Evolutionary conservation across 2,797 vertebrate genomes (phyloP), one percentile per base, ranked within the genome.

Genomic region (Tragopan temminckii): DNA sequence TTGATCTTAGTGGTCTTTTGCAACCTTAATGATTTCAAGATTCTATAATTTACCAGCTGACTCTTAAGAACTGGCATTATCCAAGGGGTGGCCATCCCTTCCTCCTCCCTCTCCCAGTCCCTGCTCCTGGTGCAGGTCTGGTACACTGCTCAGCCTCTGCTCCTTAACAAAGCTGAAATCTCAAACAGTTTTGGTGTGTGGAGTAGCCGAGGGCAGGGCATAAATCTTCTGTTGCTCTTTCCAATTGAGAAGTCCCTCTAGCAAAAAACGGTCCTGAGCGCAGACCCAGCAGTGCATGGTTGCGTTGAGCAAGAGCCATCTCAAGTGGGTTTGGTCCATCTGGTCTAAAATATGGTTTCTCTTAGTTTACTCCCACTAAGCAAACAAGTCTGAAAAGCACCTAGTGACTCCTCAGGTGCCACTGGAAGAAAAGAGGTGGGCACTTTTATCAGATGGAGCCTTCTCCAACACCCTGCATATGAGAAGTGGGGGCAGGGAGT

Each of bases 401-500:
- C 4, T 0, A 42, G 36, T 38, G 66, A 45, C 19, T 68, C 58
- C 58, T 57, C 31, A 43, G 31, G 33, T 40, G 62, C 38, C 31
- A 43, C 29, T 48, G 84, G 64, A 90, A 63, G 75, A 79, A 84
- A 84, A 52, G 1, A 52, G 31, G 59, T 48, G 52, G 72, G 21
- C 1, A 3, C 7, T 85, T 79, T 29, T 35, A 36, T 78, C 53
- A 59, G 71, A 50, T 5, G 9, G 66, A 92, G 31, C 55, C 40
- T 87, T 76, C 72, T 93, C 40, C 69, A 35, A 53, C 1, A 31
- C 48, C 69, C 84, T 79, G 33, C 50, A 31, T 90, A 85, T 83
- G 64, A 66, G 61, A 33, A 87, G 42, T 66, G 59, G 55, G 58
- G 79, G 66, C 43, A 90, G 81, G 81, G 72, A 90, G 58, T 18